Conservation (phyloP, 2,113 vertebrate genomes). For the Oreochromis tanganicae region DNA sequence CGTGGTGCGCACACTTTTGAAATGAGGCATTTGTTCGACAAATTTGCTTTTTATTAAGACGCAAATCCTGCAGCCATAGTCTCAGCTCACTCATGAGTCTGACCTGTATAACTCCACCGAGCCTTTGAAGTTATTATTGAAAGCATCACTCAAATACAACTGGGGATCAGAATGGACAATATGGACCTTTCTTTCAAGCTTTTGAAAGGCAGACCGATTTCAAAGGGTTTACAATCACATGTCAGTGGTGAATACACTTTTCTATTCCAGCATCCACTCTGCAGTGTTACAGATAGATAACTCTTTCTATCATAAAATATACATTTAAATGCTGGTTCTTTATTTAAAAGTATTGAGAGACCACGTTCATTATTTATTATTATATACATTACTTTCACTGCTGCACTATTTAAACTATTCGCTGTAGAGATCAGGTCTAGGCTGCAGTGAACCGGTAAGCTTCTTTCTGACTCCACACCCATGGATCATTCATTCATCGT, state of each 20-base stretch:
- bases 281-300: neutral
- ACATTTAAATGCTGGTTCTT: neutral
- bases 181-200: neutral
- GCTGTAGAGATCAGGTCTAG: neutral
- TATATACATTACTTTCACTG: neutral
- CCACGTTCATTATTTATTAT: neutral
- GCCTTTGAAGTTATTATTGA: slow-evolving; percentile 50
- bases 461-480: neutral
- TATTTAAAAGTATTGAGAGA: neutral
- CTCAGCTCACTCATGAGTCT: neutral
- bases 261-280: neutral
- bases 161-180: slow-evolving; percentile 28
- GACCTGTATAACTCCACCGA: slow-evolving; percentile 2
- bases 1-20: neutral
- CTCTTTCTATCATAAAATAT: neutral
- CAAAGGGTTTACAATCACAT: slow-evolving; percentile 21
- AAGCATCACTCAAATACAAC: slow-evolving; percentile 22
- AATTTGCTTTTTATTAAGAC: slow-evolving; percentile 40
- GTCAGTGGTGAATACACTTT: neutral
- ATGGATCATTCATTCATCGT: neutral
- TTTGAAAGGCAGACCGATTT: slow-evolving; percentile 23
- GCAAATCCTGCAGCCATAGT: neutral
- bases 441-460: neutral
- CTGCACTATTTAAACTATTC: neutral
- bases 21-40: slow-evolving; percentile 17